phyloP scores from a whole-genome alignment of 2,888 invertebrate species.

The Dascillus cervinus region DNA sequence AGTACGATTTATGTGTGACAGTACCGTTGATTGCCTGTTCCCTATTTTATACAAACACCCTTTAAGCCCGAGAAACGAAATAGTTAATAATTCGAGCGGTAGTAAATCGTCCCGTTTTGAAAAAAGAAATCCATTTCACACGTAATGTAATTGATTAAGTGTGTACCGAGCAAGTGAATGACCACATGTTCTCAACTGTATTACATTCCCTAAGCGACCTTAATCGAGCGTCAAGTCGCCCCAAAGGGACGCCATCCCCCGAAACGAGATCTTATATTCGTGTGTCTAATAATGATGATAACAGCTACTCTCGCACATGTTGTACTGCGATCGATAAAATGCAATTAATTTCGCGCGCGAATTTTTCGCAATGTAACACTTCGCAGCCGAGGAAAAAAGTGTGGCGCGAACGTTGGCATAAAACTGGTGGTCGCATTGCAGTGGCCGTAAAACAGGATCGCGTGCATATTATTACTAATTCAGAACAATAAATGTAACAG shows the following conservation, averaged over 20 bases:
- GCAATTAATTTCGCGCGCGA: no score
- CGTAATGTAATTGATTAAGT: constrained; percentile 37
- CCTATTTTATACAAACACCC: constrained; percentile 18
- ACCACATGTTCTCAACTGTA: constrained; percentile 40
- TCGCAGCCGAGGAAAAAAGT: no score
- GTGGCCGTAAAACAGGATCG: constrained; percentile 23
- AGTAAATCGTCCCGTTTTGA: no score
- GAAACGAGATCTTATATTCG: constrained; percentile 7
- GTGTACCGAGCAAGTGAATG: constrained; percentile 21
- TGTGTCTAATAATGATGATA: no score
- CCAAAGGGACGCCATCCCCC: constrained; percentile 28
- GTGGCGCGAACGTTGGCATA: constrained; percentile 13
- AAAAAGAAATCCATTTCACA: constrained; percentile 26
- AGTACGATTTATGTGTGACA: constrained; percentile 39
- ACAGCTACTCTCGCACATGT: constrained; percentile 14
- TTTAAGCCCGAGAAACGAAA: constrained; percentile 17
- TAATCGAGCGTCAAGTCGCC: constrained; percentile 43
- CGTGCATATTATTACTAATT: constrained; percentile 19
- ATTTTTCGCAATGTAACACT: no score
- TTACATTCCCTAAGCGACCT: constrained; percentile 40
- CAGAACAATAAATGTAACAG: constrained; percentile 13
- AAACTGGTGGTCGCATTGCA: constrained; percentile 24
- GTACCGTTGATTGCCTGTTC: constrained; percentile 31
- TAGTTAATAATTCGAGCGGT: constrained; percentile 21
- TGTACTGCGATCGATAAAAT: no score